Conservation (phyloP, 2,113 vertebrate species). For the Salvelinus namaycush region DNA sequence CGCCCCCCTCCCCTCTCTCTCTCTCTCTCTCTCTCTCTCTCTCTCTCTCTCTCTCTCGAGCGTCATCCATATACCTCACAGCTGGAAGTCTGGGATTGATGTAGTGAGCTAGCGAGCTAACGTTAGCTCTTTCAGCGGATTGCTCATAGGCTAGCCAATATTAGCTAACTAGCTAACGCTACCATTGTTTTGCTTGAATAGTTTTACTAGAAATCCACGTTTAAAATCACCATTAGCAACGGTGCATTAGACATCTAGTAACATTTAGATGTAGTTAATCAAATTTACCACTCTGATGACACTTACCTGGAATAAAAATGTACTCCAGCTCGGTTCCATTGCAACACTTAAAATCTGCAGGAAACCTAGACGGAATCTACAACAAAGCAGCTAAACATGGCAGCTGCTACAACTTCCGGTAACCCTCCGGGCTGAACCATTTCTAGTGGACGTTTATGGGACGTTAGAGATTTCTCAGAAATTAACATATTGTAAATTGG, state of each 20-base stretch:
- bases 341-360: constrained; percentile 77
- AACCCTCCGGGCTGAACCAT: constrained; percentile 72
- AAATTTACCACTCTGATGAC: not conserved
- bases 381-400: constrained; percentile 88
- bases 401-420: constrained; percentile 85
- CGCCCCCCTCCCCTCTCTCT: too few relatives aligned
- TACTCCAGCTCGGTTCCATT: constrained; percentile 89
- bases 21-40: too few relatives aligned
- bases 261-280: not conserved
- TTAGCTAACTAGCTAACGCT: constrained; percentile 58
- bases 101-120: constrained; percentile 16
- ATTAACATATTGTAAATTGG: not conserved
- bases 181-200: constrained; percentile 72
- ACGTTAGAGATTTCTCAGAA: not conserved
- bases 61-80: constrained; percentile 9
- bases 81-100: not conserved
- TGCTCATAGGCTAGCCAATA: constrained; percentile 50
- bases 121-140: constrained; percentile 41
- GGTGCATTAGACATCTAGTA: not conserved
- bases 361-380: constrained; percentile 81
- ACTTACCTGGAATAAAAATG: constrained; percentile 88
- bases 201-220: constrained; percentile 53
- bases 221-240: constrained; percentile 15
- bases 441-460: constrained; percentile 31
- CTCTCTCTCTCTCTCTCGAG: too few relatives aligned